These are phyloP conservation scores for Ptilodon capucinus DNA, from an alignment of 2,888 invertebrate genomes.

Conservation along the genomic window DNA sequence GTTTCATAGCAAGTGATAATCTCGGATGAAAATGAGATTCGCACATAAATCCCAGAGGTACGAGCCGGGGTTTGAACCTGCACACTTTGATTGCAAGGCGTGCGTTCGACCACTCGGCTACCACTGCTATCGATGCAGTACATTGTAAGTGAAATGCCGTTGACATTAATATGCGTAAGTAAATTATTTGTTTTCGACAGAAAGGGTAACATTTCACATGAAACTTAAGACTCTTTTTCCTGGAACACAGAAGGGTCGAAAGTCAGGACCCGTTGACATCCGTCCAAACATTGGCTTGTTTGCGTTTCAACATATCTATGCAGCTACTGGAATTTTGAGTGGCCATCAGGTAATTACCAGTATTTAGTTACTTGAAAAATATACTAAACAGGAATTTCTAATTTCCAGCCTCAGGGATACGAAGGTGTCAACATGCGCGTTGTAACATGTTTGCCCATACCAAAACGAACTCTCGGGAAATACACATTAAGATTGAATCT, in stretches of 20 bases:
- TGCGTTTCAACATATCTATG: slow-evolving; percentile 45
- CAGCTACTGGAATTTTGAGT: slow-evolving; percentile 54
- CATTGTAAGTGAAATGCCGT: slow-evolving; percentile 45
- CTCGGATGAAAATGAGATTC: no score
- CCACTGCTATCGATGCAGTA: not conserved
- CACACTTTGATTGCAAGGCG: no score
- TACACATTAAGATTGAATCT: no score
- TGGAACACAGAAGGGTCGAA: slow-evolving; percentile 59
- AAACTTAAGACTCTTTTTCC: slow-evolving; percentile 70
- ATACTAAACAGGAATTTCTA: no score
- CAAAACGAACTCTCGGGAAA: no score
- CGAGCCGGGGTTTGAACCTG: no score
- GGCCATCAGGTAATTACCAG: not conserved
- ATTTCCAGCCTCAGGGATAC: no score
- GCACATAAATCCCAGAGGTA: no score
- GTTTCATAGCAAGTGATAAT: no score
- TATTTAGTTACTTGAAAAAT: not conserved
- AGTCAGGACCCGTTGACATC: slow-evolving; percentile 70
- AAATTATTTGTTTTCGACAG: slow-evolving; percentile 58
- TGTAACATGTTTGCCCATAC: no score
- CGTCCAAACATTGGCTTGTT: slow-evolving; percentile 59
- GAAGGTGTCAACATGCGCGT: no score
- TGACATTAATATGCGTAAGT: slow-evolving; percentile 35
- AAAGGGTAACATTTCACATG: slow-evolving; percentile 62
- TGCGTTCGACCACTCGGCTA: no score